phyloP scores from a whole-genome alignment of 2,797 vertebrate genomes.

The Pelodytes ibericus region DNA sequence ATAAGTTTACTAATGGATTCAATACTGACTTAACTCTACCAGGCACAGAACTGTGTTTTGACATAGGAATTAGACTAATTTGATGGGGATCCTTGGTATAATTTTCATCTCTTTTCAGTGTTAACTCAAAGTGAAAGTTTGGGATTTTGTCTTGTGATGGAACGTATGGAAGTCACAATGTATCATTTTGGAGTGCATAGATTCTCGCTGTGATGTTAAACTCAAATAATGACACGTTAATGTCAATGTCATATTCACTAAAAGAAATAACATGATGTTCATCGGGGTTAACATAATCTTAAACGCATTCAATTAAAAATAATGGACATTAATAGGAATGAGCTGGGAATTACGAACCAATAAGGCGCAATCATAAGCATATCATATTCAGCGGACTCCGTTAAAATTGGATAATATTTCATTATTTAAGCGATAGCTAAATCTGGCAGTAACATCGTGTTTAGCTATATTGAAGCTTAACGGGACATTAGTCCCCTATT shows the following conservation, averaged over 20 bases:
- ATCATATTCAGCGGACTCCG: conserved; percentile 19
- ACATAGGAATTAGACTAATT: neutral
- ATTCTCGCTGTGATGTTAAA: neutral
- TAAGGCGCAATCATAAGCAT: conserved; percentile 18
- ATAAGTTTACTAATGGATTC: neutral
- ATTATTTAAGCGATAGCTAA: conserved; percentile 11
- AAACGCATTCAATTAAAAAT: conserved; percentile 22
- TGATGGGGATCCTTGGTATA: neutral
- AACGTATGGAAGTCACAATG: neutral
- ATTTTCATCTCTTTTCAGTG: neutral
- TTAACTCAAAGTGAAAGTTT: neutral
- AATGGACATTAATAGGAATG: conserved; percentile 33
- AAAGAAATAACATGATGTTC: neutral
- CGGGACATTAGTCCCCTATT: neutral
- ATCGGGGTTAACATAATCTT: conserved; percentile 1
- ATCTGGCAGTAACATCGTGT: conserved; percentile 1
- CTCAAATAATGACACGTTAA: neutral
- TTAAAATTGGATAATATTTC: conserved; percentile 22
- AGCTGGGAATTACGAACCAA: conserved; percentile 5
- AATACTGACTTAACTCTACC: neutral
- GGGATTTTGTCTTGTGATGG: neutral
- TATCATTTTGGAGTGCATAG: neutral
- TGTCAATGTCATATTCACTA: neutral
- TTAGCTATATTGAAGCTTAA: conserved; percentile 1
- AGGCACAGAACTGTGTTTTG: neutral